Evolutionary conservation across 2,797 vertebrate species (phyloP).

Genomic region (Semotilus atromaculatus): DNA sequence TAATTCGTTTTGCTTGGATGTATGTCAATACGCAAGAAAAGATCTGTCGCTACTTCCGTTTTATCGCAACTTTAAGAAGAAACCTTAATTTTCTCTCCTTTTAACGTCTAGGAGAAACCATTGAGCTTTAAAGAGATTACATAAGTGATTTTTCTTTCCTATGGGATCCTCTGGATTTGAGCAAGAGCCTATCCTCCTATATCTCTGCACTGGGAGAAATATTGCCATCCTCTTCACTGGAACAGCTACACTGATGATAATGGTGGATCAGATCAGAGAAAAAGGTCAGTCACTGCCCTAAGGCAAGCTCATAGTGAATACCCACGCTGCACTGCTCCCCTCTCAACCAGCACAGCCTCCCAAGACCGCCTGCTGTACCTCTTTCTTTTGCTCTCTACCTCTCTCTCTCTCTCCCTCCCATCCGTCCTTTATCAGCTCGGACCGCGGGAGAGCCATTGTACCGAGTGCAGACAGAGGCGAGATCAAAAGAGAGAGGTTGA

Average conservation of each 20-base stretch:
- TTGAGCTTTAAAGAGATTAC: constrained; percentile 12
- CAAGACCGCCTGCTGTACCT: constrained; percentile 37
- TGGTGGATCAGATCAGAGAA: constrained; percentile 71
- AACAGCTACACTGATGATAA: constrained; percentile 72
- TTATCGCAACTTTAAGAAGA: constrained; percentile 37
- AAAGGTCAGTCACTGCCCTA: constrained; percentile 72
- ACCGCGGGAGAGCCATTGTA: constrained; percentile 75
- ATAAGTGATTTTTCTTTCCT: constrained; percentile 13
- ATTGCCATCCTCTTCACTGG: constrained; percentile 70
- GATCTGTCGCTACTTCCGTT: neutral
- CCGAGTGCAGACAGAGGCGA: constrained; percentile 66
- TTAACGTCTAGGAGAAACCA: neutral
- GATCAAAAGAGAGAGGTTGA: constrained; percentile 70
- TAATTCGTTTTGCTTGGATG: neutral
- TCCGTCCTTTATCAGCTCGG: constrained; percentile 62
- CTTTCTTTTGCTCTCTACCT: constrained; percentile 36
- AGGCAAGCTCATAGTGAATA: constrained; percentile 53
- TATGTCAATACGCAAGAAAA: neutral
- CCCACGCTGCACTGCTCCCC: constrained; percentile 36
- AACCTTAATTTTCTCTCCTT: constrained; percentile 21
- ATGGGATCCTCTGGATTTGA: constrained; percentile 34
- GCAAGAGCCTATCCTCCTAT: constrained; percentile 60
- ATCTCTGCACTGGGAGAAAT: constrained; percentile 60
- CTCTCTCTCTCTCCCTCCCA: constrained; percentile 34
- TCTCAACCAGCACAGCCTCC: constrained; percentile 16